These are phyloP conservation scores for Sphaeridia pumilis DNA, from an alignment of 2,888 invertebrate species.

Conservation along the genomic window DNA sequence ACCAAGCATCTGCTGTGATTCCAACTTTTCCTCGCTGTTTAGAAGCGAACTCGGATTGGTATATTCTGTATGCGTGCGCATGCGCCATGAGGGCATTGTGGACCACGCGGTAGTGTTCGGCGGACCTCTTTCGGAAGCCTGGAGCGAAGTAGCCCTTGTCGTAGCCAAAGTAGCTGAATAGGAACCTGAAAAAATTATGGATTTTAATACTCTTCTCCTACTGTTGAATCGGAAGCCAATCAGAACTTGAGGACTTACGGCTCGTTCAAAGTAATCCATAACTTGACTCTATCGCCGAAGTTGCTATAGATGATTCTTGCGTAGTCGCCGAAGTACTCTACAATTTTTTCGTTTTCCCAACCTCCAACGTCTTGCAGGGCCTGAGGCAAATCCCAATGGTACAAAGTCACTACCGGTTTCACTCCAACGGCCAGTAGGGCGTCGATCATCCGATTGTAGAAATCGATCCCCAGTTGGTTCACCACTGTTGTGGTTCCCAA, in stretches of 20 bases:
- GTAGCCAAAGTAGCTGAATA: neutral
- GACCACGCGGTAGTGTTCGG: neutral
- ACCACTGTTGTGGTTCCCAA: neutral
- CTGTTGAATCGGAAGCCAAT: too few relatives aligned
- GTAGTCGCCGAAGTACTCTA: conserved; percentile 11
- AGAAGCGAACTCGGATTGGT: conserved; percentile 47
- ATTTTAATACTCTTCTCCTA: too few relatives aligned
- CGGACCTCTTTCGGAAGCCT: neutral
- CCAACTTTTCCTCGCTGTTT: conserved; percentile 33
- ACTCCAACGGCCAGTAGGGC: conserved; percentile 11
- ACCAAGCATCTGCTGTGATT: conserved; percentile 31
- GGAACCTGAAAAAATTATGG: neutral
- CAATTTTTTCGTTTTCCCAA: conserved; percentile 12
- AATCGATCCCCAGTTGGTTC: conserved; percentile 18
- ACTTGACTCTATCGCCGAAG: conserved; percentile 18
- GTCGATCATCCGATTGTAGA: conserved; percentile 16
- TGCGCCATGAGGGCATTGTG: conserved; percentile 5
- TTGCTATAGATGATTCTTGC: conserved; percentile 8
- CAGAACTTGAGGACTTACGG: conserved; percentile 4
- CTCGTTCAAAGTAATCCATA: conserved; percentile 19
- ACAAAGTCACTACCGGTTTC: conserved; percentile 18
- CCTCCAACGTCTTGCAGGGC: conserved; percentile 9
- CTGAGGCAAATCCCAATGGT: conserved; percentile 22
- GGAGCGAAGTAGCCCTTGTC: conserved; percentile 4
- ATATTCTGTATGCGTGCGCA: conserved; percentile 41